Base-by-base conservation (phyloP, 2,888 invertebrate genomes). In the Villa cingulata region DNA sequence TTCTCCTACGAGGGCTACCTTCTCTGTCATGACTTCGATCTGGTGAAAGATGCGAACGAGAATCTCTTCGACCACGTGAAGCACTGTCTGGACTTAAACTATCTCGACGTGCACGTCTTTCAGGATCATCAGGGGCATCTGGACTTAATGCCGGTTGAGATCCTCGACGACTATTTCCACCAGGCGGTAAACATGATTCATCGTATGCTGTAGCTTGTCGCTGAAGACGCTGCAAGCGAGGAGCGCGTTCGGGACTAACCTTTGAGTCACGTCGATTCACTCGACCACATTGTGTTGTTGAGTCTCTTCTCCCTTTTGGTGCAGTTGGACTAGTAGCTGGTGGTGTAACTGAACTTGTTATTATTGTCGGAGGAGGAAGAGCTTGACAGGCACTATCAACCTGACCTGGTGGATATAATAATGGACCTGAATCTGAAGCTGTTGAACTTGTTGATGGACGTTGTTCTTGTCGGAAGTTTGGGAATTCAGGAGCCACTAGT, bases 21-120 rank as follows among this genome's bases (percentile, higher is more conserved):
- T 88, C 88, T 12, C 86, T 76, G 54, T 84, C 85, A n/a, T 82
- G 81, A 45, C 79, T 79, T 47, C 86, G 74, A 61, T 87, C 88
- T 0, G 88, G 87, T 54, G 86, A 86, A 43, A 87, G 64, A 62
- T 85, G 85, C 0, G 83, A 78, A 36, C 83, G 74, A 2, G 88
- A 88, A 55, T 88, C 84, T 39, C 87, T 74, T 4, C 82, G 71
- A 34, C 80, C 73, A 45, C 83, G 69, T 3, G 85, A 83, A 4
- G 90, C 89, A 52, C 89, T 89, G 64, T 91, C 90, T 0, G 90
- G 90, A 53, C 88, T 89, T n/a, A 91, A 66, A 0, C 89, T 89
- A 62, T 91, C 91, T 40, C 89, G 74, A 18, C 89, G 74, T 0
- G 86, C 84, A 56, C 80, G 79, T 38, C 83, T 74, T 44, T 84